Base-by-base conservation (phyloP, 2,113 vertebrate species). In the Apodemus speciosus region DNA sequence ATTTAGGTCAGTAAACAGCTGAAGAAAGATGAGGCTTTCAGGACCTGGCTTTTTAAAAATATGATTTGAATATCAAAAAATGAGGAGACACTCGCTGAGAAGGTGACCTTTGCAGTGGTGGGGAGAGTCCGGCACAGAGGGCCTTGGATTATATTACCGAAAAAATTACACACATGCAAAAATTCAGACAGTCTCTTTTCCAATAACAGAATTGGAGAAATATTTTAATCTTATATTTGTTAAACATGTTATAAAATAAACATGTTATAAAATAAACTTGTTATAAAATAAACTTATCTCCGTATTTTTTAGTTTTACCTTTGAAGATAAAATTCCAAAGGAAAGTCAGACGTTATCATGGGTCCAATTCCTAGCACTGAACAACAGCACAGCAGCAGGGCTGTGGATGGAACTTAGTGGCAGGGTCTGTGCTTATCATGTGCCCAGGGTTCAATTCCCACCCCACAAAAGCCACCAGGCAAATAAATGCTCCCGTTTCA, bases 11-110 rank as follows among this genome's bases (percentile, higher is more conserved):
- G 58, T 81, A 77, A 81, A 81, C 25, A 83, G 15, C 13, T 32
- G 93, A 72, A 88, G 85, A 93, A 43, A 90, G 86, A 95, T 72
- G 76, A 92, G 80, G 60, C 75, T 88, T 88, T 87, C 64, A 68
- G 88, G 46, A 66, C 62, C 79, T 62, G 35, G 30, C 46, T 66
- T 91, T 94, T 87, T 53, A 66, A 92, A 88, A 79, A 62, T 53
- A 90, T 95, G 69, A 95, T 94, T 88, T 94, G 46, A 86, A 73
- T 95, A 83, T 84, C 2, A 94, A 85, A 79, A 90, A 83, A 86
- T 13, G 30, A n/a, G 84, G 25, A 80, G 64, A 86, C 46, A 32
- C 18, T n/a, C 76, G 0, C 51, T 0, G 38, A 53, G 76, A 94
- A 85, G 56, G 71, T 58, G 76, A 62, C 79, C 76, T 93, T 94